phyloP scores from a whole-genome alignment of 2,113 vertebrate species.

The Rousettus leschenaultii region DNA sequence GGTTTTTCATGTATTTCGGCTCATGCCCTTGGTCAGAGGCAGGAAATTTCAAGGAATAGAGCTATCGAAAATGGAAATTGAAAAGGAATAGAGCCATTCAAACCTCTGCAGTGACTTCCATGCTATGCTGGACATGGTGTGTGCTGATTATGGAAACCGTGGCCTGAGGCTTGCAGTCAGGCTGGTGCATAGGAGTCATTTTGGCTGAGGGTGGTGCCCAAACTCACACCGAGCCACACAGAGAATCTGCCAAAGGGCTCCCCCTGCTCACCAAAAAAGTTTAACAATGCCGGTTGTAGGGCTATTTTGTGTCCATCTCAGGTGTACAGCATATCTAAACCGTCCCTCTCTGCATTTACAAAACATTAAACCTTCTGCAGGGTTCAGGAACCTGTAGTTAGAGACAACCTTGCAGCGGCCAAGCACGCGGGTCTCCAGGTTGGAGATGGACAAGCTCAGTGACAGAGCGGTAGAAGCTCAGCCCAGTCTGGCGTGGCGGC shows the following conservation, averaged over 20 bases:
- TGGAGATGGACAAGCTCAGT: not conserved
- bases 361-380: not conserved
- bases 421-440: not conserved
- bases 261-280: no score
- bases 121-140: no score
- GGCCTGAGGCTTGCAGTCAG: not conserved
- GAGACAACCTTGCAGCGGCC: no score
- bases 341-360: not conserved
- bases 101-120: not conserved
- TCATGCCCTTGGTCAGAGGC: not conserved
- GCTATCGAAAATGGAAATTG: not conserved
- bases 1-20: not conserved
- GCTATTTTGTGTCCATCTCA: not conserved
- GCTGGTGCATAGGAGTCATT: not conserved
- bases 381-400: no score
- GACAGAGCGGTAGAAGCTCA: not conserved
- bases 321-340: not conserved
- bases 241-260: no score
- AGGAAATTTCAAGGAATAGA: not conserved
- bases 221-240: not conserved
- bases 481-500: no score
- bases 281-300: not conserved
- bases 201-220: not conserved
- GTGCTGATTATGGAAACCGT: not conserved
- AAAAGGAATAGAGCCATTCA: not conserved